phyloP scores from a whole-genome alignment of 2,113 vertebrate genomes.

The Anarhynchus alexandrinus region DNA sequence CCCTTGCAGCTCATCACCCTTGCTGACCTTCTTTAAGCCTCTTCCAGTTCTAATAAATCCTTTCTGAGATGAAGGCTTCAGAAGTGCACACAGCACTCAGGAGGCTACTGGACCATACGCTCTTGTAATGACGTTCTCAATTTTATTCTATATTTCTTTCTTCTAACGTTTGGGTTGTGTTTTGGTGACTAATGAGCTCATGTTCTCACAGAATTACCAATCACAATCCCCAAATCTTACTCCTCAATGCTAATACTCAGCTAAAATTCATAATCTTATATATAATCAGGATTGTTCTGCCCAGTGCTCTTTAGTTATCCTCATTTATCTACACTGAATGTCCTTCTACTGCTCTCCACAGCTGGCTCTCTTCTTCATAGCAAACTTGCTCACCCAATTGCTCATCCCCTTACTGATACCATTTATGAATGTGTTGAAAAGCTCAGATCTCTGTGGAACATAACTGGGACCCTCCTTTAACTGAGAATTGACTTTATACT shows the following conservation, averaged over 20 bases:
- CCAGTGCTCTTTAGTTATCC: neutral
- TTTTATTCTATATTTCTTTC: neutral
- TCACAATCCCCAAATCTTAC: neutral
- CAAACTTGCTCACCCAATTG: neutral
- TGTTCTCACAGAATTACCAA: neutral
- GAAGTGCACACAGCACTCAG: neutral
- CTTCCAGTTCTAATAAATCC: neutral
- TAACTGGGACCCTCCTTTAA: neutral
- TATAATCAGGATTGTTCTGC: neutral
- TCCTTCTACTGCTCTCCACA: neutral
- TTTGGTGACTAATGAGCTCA: neutral
- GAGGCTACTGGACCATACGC: neutral
- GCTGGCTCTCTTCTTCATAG: neutral
- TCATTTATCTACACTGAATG: neutral
- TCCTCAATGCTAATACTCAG: neutral
- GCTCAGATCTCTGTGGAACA: neutral
- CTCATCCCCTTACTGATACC: neutral
- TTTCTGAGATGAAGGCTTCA: neutral
- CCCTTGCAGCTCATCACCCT: neutral
- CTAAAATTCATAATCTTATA: neutral
- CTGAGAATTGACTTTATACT: neutral
- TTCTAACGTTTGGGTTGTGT: neutral
- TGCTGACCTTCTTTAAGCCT: neutral
- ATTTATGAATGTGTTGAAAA: accelerated
- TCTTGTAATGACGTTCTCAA: neutral